Evolutionary conservation across 2,888 invertebrate species (phyloP), one percentile per base, ranked within the genome.

Genomic region (Bombyx huttoni): DNA sequence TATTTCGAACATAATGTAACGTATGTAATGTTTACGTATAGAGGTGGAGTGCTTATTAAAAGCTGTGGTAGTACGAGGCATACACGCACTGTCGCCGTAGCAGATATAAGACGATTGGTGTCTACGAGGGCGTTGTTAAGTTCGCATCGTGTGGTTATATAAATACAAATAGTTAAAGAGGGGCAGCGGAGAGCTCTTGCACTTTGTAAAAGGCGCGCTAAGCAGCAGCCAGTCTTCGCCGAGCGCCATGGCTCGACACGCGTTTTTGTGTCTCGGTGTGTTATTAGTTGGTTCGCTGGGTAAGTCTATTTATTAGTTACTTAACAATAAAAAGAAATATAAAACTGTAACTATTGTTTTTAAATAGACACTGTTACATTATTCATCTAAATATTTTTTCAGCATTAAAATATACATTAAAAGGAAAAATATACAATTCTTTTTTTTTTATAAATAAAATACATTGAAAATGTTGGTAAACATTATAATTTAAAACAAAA

Each of bases 171-270:
- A 84, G 81, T 76, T 81, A 82, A 86, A 86, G 88, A 87, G 88
- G 88, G 88, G 88, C 85, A 75, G 67, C 70, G 73, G 74, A 77
- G 70, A 84, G 79, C 78, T 85, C 84, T 81, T 85, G 86, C 85
- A 86, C 84, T 87, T 87, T 86, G 81, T 78, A 79, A 77, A 72
- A 73, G 74, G 77, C 71, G 78, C 75, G 73, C 80, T 75, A 72
- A 74, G 74, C 73, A 73, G 68, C 69, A 72, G 71, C 78, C 86
- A 86, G 86, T 85, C 78, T 74, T 74, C 74, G 74, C 77, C 85
- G 86, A 86, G 87, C 87, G 78, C 72, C 80, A 89, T 89, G 89
- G 87, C 89, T 83, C 89, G 89, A 81, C 81, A 77, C 82, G 81
- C 86, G 84, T 83, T 70, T 78, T 75, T 89, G 75, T 85, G 81